These are phyloP conservation scores for Coenobita brevimanus DNA, from an alignment of 1,140 invertebrate genomes.

Conservation along the genomic window DNA sequence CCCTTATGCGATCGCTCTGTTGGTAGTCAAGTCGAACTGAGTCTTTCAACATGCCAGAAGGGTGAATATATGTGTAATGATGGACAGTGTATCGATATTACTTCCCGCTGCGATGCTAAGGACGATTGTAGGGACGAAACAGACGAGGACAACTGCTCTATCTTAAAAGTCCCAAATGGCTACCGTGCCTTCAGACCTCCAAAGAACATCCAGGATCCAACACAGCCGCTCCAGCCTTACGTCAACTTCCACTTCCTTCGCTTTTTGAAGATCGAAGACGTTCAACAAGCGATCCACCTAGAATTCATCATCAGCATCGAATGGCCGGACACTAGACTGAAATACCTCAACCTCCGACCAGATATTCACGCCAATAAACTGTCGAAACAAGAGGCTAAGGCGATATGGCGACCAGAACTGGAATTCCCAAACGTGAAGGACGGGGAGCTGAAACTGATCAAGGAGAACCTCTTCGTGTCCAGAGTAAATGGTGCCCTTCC, in stretches of 20 bases:
- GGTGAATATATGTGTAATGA: constrained; percentile 24
- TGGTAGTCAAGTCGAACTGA: neutral
- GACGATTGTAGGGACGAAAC: constrained; percentile 28
- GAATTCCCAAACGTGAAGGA: constrained; percentile 27
- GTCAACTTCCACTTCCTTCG: neutral
- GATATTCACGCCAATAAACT: constrained; percentile 10
- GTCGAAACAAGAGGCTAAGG: neutral
- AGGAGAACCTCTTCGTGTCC: constrained; percentile 15
- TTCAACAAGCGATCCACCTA: constrained; percentile 8
- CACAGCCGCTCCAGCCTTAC: neutral
- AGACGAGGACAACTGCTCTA: constrained; percentile 36
- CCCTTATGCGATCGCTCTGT: neutral
- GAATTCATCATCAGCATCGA: constrained; percentile 16
- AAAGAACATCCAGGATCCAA: constrained; percentile 6
- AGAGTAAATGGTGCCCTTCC: neutral
- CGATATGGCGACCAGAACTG: constrained; percentile 4
- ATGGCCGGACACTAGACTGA: constrained; percentile 18
- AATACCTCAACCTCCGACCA: constrained; percentile 6
- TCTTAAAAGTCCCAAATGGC: constrained; percentile 4
- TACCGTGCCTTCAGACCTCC: constrained; percentile 33
- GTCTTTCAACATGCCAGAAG: constrained; percentile 4
- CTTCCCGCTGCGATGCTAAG: constrained; percentile 8
- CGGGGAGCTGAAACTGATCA: constrained; percentile 16
- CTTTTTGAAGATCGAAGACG: constrained; percentile 26
- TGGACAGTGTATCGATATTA: constrained; percentile 23